A percentile compares a stretch with the other conserved stretches of the same genome.
These are phyloP conservation scores for Uropsilus gracilis DNA, from an alignment of 2,113 vertebrate genomes.

Conservation along the genomic window DNA sequence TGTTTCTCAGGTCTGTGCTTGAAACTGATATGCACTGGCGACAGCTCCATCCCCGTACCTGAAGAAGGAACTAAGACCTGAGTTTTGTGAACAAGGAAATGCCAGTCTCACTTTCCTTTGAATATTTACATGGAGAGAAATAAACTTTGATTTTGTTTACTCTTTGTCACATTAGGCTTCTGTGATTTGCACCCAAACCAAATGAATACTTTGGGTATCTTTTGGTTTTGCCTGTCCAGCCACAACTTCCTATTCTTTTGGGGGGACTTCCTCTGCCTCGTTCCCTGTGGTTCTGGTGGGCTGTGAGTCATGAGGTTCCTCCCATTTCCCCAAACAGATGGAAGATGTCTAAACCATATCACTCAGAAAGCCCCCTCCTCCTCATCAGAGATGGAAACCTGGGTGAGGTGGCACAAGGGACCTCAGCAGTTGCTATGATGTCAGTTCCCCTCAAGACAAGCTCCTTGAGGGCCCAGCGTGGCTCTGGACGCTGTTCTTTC, in stretches of 20 bases:
- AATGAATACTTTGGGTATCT: neutral
- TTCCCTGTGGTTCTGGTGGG: neutral
- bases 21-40: neutral
- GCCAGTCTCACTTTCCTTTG: neutral
- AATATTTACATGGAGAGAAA: neutral
- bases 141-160: neutral
- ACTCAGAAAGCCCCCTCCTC: neutral
- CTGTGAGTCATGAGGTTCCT: slow-evolving; percentile 43
- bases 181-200: neutral
- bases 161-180: neutral
- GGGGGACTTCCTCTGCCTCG: neutral
- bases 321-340: neutral
- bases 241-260: slow-evolving; percentile 21
- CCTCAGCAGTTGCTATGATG: neutral
- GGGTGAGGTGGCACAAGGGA: too few relatives aligned
- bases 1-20: neutral
- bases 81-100: neutral
- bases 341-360: neutral
- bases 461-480: too few relatives aligned
- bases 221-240: neutral
- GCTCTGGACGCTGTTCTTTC: neutral
- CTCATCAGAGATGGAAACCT: neutral
- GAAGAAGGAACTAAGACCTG: neutral
- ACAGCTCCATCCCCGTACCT: neutral
- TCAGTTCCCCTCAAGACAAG: neutral